These are phyloP conservation scores for Dreissena polymorpha DNA, from an alignment of 1,140 invertebrate species.

Conservation along the genomic window DNA sequence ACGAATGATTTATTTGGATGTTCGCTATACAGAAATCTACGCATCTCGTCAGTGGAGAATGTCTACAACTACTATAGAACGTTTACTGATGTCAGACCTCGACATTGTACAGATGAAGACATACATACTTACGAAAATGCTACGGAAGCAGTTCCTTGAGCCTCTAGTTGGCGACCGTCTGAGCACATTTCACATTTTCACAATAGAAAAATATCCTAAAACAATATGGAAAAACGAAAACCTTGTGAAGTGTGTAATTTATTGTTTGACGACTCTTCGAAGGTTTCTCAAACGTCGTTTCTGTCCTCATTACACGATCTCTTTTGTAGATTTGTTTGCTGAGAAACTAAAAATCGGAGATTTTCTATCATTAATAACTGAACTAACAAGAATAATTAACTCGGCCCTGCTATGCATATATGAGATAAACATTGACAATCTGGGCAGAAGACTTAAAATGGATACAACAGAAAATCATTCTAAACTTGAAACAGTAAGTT, in stretches of 20 bases:
- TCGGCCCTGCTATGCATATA: neutral
- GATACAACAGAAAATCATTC: neutral
- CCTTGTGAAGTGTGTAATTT: slow-evolving; percentile 1
- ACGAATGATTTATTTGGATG: no score
- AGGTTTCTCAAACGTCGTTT: neutral
- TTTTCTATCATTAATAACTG: neutral
- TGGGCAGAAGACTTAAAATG: neutral
- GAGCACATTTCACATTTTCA: slow-evolving; percentile 5
- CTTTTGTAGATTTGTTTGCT: neutral
- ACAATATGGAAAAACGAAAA: neutral
- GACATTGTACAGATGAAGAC: neutral
- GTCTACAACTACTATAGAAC: neutral
- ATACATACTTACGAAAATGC: neutral
- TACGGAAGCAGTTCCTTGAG: neutral
- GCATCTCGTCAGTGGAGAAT: neutral
- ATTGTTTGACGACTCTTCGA: neutral
- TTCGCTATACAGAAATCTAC: neutral
- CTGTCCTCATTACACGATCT: neutral
- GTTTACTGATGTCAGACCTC: neutral
- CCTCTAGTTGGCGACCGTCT: neutral
- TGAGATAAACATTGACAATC: neutral
- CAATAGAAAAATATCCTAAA: neutral
- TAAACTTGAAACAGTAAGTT: neutral
- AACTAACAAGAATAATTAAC: neutral
- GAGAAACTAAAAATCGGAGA: neutral